A percentile compares a stretch with the other conserved stretches of the same genome.
Evolutionary conservation across 2,113 vertebrate species (phyloP).

Genomic region (Cyprinodon brontotheroides): DNA sequence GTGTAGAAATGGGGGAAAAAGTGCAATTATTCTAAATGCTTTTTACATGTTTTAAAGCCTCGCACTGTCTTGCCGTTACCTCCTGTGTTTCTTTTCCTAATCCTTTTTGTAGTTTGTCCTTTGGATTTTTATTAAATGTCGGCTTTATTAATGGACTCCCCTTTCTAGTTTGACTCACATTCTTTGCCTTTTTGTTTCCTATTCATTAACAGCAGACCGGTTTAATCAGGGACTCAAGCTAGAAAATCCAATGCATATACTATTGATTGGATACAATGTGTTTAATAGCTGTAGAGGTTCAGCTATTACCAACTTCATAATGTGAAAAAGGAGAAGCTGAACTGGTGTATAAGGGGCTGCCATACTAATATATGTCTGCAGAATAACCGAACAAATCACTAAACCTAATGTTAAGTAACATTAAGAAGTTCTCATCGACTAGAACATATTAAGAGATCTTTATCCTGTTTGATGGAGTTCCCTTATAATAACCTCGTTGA

Average conservation of each 20-base stretch:
- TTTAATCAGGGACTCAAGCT: background rate
- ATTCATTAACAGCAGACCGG: slow-evolving; percentile 1
- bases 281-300: background rate
- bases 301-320: background rate
- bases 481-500: background rate
- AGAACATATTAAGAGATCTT: background rate
- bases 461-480: background rate
- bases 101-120: slow-evolving; percentile 37
- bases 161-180: slow-evolving; percentile 1
- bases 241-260: background rate
- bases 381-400: background rate
- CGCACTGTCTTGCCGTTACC: too few relatives aligned
- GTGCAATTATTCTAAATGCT: slow-evolving; percentile 25
- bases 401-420: background rate
- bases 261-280: background rate
- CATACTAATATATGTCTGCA: background rate
- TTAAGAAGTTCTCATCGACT: background rate
- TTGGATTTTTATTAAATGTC: slow-evolving; percentile 24
- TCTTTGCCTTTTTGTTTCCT: slow-evolving; percentile 8
- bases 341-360: background rate
- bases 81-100: background rate
- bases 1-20: slow-evolving; percentile 17
- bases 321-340: background rate
- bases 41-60: too few relatives aligned
- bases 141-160: slow-evolving; percentile 36